Percentiles rank a stretch among this genome's conserved stretches.
Conservation (phyloP, 2,113 vertebrate genomes). For the mouse (Mus musculus) region DNA sequence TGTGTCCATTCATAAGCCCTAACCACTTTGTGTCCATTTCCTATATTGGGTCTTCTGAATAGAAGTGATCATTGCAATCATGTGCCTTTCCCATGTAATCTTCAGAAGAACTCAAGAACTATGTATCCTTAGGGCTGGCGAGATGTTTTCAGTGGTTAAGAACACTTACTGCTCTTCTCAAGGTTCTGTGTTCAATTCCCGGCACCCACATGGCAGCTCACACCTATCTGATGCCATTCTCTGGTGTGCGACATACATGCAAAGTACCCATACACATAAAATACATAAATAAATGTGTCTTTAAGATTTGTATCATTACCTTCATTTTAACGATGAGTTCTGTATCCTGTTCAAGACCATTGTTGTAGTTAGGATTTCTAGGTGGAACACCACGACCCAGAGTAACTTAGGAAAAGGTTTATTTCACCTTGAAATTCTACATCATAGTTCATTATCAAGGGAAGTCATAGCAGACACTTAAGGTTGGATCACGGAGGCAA, state of each 20-base stretch:
- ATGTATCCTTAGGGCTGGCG: no score
- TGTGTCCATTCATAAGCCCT: neutral
- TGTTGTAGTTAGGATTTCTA: neutral
- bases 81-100: neutral
- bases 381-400: neutral
- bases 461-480: neutral
- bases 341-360: neutral
- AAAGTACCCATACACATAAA: no score
- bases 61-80: neutral
- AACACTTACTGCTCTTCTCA: no score
- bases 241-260: no score
- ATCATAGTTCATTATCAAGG: neutral
- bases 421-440: neutral
- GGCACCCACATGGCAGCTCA: no score
- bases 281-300: neutral
- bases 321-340: constrained; percentile 12
- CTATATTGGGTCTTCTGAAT: neutral
- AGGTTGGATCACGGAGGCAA: neutral
- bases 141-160: no score
- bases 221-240: no score
- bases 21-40: neutral
- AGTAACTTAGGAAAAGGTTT: neutral
- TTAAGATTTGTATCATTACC: neutral
- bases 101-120: neutral
- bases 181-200: no score